Base-by-base conservation (phyloP, 1,140 invertebrate genomes). In the Bombus huntii region DNA sequence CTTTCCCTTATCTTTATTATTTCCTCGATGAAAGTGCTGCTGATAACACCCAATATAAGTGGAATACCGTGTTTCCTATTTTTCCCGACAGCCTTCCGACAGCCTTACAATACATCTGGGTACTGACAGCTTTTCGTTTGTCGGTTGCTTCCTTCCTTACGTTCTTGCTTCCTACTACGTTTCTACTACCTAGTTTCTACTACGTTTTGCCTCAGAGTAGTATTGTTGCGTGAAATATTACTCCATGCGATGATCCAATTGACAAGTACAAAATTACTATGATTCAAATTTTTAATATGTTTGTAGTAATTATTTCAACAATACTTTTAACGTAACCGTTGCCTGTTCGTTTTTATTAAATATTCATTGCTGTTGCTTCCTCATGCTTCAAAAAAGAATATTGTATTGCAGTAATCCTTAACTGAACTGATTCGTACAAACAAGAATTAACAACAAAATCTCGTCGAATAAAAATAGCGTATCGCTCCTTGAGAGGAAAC, bases 51-150 rank as follows among this genome's bases (percentile, higher is more conserved):
- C 75, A 22, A 66, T 74, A 75, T 85, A 81, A 85, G 83, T 85
- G 83, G 83, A 85, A 81, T 85, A 85, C 59, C 78, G 59, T 85
- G 83, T 74, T 85, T 74, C 47, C 57, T 59, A 76, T 82, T 83
- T 83, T 86, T 83, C 72, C 34, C 6, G 8, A 37, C 79, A 68
- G 65, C 72, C 13, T 47, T 37, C 44, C 44, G 31, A 31, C 31
- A 31, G 78, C 22, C 65, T 39, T 71, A 57, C 34, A 34, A 66
- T 44, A 85, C 77, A 81, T 59, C 70, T 74, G 78, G 59, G 39
- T 39, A 34, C n/a, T 25, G 34, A 34, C 59, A 65, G 44, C 18
- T 80, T 44, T 57, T 22, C 53, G 62, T 75, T 74, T 47, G 22
- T 70, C 53, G 28, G 0, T 57, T 44, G 0, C 3, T 28, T 39